phyloP scores from a whole-genome alignment of 2,888 invertebrate genomes.

The Catocala nupta region DNA sequence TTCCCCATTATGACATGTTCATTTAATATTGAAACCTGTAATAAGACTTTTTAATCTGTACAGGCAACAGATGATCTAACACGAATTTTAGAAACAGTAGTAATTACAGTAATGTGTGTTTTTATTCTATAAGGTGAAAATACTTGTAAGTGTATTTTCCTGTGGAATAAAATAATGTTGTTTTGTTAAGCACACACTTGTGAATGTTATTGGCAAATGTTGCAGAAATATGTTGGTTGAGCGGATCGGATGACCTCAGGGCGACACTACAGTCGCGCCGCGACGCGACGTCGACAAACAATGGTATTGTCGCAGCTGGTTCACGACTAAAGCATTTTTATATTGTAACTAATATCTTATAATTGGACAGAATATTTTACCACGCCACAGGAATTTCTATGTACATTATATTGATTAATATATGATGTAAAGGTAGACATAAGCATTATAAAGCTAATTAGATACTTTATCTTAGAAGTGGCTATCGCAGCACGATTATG shows the following conservation, averaged over 20 bases:
- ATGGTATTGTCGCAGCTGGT: constrained; percentile 50
- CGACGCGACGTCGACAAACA: constrained; percentile 30
- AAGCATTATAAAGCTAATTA: too few species aligned
- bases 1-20: too few species aligned
- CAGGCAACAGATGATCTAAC: too few species aligned
- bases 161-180: too few species aligned
- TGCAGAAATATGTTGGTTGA: constrained; percentile 1
- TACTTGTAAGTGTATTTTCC: too few species aligned
- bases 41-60: too few species aligned
- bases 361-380: constrained; percentile 25
- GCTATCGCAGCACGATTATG: too few species aligned
- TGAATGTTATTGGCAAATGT: constrained; percentile 4
- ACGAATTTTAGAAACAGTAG: too few species aligned
- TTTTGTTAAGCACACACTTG: neutral
- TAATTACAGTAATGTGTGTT: too few species aligned
- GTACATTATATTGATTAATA: neutral
- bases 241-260: constrained; percentile 11
- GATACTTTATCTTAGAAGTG: too few species aligned
- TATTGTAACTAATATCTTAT: constrained; percentile 27
- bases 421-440: neutral
- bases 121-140: too few species aligned
- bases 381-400: constrained; percentile 14
- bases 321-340: constrained; percentile 30
- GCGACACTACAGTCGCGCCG: constrained; percentile 9
- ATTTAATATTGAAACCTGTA: too few species aligned